These are phyloP conservation scores for Halictus rubicundus DNA, from an alignment of 1,140 invertebrate species.

Conservation along the genomic window DNA sequence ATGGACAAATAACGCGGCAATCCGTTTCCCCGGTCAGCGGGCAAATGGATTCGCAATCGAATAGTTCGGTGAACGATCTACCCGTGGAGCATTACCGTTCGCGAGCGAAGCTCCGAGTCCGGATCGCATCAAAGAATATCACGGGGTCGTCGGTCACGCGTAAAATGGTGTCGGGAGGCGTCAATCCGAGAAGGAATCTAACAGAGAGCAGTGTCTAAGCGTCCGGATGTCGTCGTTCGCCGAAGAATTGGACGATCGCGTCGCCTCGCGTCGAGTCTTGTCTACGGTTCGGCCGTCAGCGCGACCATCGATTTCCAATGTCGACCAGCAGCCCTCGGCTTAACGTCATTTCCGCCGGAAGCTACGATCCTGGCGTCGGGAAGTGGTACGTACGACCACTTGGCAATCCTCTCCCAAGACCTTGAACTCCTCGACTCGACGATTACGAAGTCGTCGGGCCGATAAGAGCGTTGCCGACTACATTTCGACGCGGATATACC, in stretches of 20 bases:
- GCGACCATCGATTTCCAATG: constrained; percentile 47
- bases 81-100: too few species aligned
- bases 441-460: constrained; percentile 32
- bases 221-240: background rate
- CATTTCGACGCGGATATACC: constrained; percentile 23
- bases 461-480: constrained; percentile 40
- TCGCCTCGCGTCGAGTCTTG: background rate
- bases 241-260: constrained; percentile 22
- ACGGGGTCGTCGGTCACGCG: too few species aligned
- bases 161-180: background rate
- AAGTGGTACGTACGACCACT: constrained; percentile 44
- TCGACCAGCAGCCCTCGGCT: constrained; percentile 38
- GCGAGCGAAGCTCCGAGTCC: too few species aligned
- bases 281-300: background rate
- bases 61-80: too few species aligned
- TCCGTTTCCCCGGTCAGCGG: too few species aligned
- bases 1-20: too few species aligned
- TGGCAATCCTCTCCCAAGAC: constrained; percentile 45
- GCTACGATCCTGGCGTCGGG: constrained; percentile 35
- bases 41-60: too few species aligned
- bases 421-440: constrained; percentile 44
- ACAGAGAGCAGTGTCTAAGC: background rate
- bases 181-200: background rate
- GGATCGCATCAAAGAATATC: background rate
- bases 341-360: constrained; percentile 49